Conservation (phyloP, 2,797 vertebrate genomes). For the Agapornis canus region DNA sequence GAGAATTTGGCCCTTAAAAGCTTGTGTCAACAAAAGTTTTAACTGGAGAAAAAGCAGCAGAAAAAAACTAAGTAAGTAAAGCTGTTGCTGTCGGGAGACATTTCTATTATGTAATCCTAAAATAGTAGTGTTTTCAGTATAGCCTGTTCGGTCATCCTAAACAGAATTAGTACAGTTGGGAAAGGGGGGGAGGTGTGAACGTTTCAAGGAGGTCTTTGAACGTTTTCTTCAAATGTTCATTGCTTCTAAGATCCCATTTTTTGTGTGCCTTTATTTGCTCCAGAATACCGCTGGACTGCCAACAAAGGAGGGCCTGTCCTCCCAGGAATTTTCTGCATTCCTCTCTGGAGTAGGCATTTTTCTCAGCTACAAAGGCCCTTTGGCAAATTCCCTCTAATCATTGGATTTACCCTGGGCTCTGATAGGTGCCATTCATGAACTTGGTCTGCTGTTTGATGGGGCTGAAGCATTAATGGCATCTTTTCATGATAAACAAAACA, state of each 20-base stretch:
- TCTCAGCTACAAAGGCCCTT: slow-evolving; percentile 93
- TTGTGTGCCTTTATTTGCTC: slow-evolving; percentile 91
- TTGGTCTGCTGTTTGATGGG: slow-evolving; percentile 83
- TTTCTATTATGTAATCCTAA: slow-evolving; percentile 56
- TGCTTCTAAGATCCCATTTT: slow-evolving; percentile 84
- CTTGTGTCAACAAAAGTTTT: slow-evolving; percentile 59
- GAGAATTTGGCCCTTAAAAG: slow-evolving; percentile 43
- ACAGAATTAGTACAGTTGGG: slow-evolving; percentile 68
- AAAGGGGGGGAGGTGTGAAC: slow-evolving; percentile 60
- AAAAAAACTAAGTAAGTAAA: slow-evolving; percentile 43
- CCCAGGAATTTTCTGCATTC: slow-evolving; percentile 97
- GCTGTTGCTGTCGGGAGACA: slow-evolving; percentile 50
- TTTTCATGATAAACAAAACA: slow-evolving; percentile 85
- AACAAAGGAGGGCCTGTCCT: slow-evolving; percentile 95
- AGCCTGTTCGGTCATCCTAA: slow-evolving; percentile 65
- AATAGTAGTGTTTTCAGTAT: slow-evolving; percentile 55
- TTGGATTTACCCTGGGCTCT: slow-evolving; percentile 87
- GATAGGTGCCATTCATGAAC: slow-evolving; percentile 94
- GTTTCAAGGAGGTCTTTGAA: slow-evolving; percentile 83
- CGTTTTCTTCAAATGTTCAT: slow-evolving; percentile 87
- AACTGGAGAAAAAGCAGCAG: slow-evolving; percentile 52
- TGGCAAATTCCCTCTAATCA: slow-evolving; percentile 94
- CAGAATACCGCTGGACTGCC: slow-evolving; percentile 84
- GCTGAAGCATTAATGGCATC: slow-evolving; percentile 81
- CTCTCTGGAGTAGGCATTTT: slow-evolving; percentile 93